Evolutionary conservation across 2,888 invertebrate genomes (phyloP).

Genomic region (Chaetoderma sp.): DNA sequence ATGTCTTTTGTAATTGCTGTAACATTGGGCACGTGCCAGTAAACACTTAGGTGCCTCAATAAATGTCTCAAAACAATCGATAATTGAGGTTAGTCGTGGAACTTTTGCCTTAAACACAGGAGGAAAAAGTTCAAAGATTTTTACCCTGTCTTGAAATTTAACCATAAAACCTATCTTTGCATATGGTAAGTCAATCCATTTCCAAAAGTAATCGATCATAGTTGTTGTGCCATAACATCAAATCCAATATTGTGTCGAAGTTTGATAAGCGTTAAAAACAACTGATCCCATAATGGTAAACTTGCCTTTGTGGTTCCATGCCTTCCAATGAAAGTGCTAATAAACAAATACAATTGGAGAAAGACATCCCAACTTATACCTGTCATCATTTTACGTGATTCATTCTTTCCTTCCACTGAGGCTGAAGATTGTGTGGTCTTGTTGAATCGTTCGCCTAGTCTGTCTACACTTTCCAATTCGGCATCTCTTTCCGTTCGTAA

Average conservation of each 20-base stretch:
- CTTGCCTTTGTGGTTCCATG: no score
- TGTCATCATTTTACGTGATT: slow-evolving; percentile 12
- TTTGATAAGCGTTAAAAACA: slow-evolving; percentile 32
- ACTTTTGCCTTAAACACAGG: no score
- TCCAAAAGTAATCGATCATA: slow-evolving; percentile 27
- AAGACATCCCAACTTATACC: slow-evolving; percentile 23
- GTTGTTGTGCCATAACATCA: slow-evolving; percentile 22
- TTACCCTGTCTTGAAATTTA: slow-evolving; percentile 28
- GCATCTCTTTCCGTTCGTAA: background rate
- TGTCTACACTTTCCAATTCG: background rate
- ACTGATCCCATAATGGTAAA: slow-evolving; percentile 2
- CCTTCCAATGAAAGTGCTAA: slow-evolving; percentile 2
- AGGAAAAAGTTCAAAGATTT: slow-evolving; percentile 10
- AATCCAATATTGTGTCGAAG: slow-evolving; percentile 26
- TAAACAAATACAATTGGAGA: slow-evolving; percentile 1
- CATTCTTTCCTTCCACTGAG: slow-evolving; percentile 18
- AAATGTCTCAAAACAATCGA: slow-evolving; percentile 33
- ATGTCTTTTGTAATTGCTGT: slow-evolving; percentile 30
- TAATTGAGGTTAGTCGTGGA: slow-evolving; percentile 19
- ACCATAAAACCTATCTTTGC: slow-evolving; percentile 27
- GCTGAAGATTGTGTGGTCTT: background rate
- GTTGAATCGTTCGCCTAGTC: background rate
- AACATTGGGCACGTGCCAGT: slow-evolving; percentile 23
- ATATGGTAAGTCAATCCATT: slow-evolving; percentile 26
- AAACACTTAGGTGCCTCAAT: slow-evolving; percentile 24